Evolutionary conservation across 2,888 invertebrate genomes (phyloP).

Genomic region (Caenorhabditis imperialis): DNA sequence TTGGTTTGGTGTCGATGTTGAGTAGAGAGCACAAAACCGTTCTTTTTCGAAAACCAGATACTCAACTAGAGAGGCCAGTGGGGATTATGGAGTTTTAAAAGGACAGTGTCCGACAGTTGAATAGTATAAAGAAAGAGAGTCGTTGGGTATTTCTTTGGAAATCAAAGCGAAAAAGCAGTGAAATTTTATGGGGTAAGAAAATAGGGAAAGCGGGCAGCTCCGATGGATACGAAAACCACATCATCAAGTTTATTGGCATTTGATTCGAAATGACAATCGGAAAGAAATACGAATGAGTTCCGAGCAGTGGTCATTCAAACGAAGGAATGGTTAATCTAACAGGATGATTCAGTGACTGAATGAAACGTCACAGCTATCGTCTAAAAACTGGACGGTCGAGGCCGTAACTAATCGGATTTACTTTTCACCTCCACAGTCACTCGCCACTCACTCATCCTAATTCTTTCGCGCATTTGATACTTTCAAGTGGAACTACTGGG

Average conservation of each 20-base stretch:
- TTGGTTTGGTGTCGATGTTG: not conserved
- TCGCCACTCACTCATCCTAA: conserved; percentile 2
- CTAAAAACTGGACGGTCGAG: not conserved
- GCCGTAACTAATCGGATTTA: conserved; percentile 35
- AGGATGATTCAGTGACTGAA: too few relatives aligned
- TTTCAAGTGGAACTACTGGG: too few relatives aligned
- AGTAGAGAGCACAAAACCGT: conserved; percentile 9
- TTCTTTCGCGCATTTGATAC: too few relatives aligned
- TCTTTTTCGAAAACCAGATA: not conserved
- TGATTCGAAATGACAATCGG: conserved; percentile 24
- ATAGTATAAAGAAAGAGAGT: conserved; percentile 4
- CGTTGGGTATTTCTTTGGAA: conserved; percentile 13
- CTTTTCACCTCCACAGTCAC: conserved; percentile 22
- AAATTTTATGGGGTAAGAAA: conserved; percentile 40
- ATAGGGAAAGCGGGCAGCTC: not conserved
- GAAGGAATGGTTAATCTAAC: too few relatives aligned
- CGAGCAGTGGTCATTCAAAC: not conserved
- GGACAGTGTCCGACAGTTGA: conserved; percentile 12
- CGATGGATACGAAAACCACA: conserved; percentile 4
- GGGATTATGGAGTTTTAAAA: not conserved
- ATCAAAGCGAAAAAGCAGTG: conserved; percentile 6
- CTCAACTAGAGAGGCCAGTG: conserved; percentile 16
- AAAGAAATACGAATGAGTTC: not conserved
- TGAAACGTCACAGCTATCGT: too few relatives aligned
- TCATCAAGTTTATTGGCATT: conserved; percentile 41